phyloP scores from a whole-genome alignment of 2,797 vertebrate species.

The Eospalax fontanierii region DNA sequence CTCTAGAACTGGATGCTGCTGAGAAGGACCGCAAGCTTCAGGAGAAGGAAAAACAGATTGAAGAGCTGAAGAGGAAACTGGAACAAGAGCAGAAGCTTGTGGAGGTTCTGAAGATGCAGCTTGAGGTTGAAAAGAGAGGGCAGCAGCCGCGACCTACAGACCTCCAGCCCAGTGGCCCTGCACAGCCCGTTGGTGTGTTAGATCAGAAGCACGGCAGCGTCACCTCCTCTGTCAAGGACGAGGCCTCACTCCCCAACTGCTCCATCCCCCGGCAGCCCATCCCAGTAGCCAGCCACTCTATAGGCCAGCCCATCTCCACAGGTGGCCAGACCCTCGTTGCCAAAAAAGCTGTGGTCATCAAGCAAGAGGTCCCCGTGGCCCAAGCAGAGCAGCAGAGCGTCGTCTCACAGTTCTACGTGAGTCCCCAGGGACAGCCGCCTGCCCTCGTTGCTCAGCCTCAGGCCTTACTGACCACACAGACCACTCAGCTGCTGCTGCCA shows the following conservation, averaged over 20 bases:
- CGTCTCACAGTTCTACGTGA: slow-evolving; percentile 90
- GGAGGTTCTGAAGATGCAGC: slow-evolving; percentile 97
- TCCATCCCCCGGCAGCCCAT: slow-evolving; percentile 83
- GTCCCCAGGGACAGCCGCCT: slow-evolving; percentile 91
- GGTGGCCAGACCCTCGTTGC: slow-evolving; percentile 89
- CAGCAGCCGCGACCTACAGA: slow-evolving; percentile 86
- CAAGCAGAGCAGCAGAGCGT: slow-evolving; percentile 88
- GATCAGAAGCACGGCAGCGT: slow-evolving; percentile 80
- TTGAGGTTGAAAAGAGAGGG: slow-evolving; percentile 96
- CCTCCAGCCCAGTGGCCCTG: slow-evolving; percentile 66
- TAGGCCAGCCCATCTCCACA: slow-evolving; percentile 86
- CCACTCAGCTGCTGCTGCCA: slow-evolving; percentile 92
- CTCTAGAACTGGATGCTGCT: slow-evolving; percentile 88
- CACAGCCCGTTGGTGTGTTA: slow-evolving; percentile 77
- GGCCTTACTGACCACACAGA: slow-evolving; percentile 91
- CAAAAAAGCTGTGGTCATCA: slow-evolving; percentile 91
- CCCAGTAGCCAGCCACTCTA: slow-evolving; percentile 79
- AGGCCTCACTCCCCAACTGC: slow-evolving; percentile 88
- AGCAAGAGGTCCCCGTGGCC: slow-evolving; percentile 92
- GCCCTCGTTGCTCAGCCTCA: slow-evolving; percentile 91
- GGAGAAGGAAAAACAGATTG: slow-evolving; percentile 98
- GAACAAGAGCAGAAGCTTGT: slow-evolving; percentile 98
- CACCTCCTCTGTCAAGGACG: slow-evolving; percentile 91
- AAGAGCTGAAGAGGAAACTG: slow-evolving; percentile 96
- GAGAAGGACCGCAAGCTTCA: slow-evolving; percentile 96